Evolutionary conservation across 2,888 invertebrate genomes (phyloP).

Genomic region (Bedellia somnulentella): DNA sequence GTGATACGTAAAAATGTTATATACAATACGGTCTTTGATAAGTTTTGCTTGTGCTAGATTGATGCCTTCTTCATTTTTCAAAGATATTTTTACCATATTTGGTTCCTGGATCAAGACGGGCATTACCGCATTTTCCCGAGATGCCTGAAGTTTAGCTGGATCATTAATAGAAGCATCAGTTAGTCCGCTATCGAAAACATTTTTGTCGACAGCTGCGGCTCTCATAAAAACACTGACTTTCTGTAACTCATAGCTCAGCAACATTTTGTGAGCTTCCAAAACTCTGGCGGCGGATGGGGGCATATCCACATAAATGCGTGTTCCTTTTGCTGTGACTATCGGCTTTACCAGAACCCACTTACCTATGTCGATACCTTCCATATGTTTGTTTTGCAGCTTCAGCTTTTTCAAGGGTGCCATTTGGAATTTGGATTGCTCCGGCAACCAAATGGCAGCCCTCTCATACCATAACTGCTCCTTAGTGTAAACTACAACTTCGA

Average conservation of each 20-base stretch:
- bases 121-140: constrained; percentile 21
- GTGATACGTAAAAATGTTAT: constrained; percentile 31
- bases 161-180: constrained; percentile 17
- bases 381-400: constrained; percentile 30
- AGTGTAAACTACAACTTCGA: constrained; percentile 32
- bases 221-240: constrained; percentile 41
- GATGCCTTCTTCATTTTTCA: constrained; percentile 26
- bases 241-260: constrained; percentile 41
- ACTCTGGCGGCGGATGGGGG: constrained; percentile 38
- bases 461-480: constrained; percentile 46
- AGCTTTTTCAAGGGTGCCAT: constrained; percentile 35
- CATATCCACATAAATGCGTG: constrained; percentile 42
- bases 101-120: constrained; percentile 22
- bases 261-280: constrained; percentile 31
- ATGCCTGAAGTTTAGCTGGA: constrained; percentile 11
- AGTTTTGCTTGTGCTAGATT: constrained; percentile 23
- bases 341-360: constrained; percentile 47
- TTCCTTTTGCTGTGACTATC: constrained; percentile 31
- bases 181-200: constrained; percentile 34
- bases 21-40: constrained; percentile 34
- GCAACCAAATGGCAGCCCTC: constrained; percentile 44
- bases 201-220: constrained; percentile 39
- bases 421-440: constrained; percentile 31
- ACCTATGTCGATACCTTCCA: constrained; percentile 27
- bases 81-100: constrained; percentile 24